Conservation (phyloP, 2,113 vertebrate species). For the Cavia aperea region DNA sequence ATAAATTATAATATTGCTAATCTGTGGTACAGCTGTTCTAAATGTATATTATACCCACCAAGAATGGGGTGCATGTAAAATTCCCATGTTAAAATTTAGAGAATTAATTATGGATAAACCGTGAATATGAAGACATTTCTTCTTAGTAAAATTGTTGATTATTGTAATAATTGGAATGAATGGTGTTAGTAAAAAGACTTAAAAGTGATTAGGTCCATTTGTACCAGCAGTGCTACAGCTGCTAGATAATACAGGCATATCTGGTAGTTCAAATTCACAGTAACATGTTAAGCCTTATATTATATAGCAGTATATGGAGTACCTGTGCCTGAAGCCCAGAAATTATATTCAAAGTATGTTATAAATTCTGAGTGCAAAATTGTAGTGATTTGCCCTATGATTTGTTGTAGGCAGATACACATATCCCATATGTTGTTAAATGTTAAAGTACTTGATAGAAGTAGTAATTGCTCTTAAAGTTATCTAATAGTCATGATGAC, state of each 20-base stretch:
- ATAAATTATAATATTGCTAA: neutral
- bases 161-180: neutral
- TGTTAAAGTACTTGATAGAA: neutral
- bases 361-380: neutral
- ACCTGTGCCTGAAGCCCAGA: constrained; percentile 14
- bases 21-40: neutral
- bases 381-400: neutral
- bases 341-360: constrained; percentile 16
- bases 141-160: neutral
- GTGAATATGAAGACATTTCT: neutral
- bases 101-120: neutral
- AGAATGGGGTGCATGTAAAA: neutral
- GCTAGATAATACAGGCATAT: neutral
- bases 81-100: neutral
- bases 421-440: neutral
- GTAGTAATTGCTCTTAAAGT: neutral
- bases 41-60: neutral
- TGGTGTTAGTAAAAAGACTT: neutral
- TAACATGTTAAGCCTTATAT: neutral
- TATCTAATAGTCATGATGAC: neutral
- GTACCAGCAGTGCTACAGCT: neutral
- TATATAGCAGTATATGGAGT: neutral
- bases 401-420: neutral
- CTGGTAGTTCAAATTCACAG: neutral
- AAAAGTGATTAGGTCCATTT: neutral